phyloP scores from a whole-genome alignment of 2,797 vertebrate species.

The Dermochelys coriacea region DNA sequence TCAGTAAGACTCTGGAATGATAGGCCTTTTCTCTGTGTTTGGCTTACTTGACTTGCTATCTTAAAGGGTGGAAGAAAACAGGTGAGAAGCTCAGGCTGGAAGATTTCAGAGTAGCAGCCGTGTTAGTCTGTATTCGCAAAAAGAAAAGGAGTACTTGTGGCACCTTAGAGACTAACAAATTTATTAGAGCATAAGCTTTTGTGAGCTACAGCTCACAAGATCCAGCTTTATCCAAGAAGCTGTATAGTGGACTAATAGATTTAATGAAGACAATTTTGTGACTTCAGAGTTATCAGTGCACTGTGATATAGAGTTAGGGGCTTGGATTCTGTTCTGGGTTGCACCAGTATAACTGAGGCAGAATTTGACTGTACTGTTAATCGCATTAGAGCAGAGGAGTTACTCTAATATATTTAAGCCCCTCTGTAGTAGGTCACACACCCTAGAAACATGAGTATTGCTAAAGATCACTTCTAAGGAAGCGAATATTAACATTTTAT shows the following conservation, averaged over 20 bases:
- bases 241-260: background rate
- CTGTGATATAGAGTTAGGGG: rapidly evolving
- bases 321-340: background rate
- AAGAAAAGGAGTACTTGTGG: too few species aligned
- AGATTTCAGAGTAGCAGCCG: too few species aligned
- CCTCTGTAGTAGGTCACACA: rapidly evolving
- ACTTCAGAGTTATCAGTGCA: background rate
- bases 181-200: too few species aligned
- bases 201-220: too few species aligned
- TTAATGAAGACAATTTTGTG: rapidly evolving
- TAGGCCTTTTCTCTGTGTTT: background rate
- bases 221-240: rapidly evolving
- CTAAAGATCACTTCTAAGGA: background rate
- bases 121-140: too few species aligned
- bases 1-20: background rate
- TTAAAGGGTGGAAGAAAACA: background rate
- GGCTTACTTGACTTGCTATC: background rate
- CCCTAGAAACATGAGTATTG: rapidly evolving
- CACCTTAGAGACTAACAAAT: too few species aligned
- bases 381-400: background rate
- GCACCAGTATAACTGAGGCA: rapidly evolving
- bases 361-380: rapidly evolving
- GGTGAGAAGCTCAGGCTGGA: background rate
- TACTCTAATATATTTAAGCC: background rate
- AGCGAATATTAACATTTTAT: constrained; percentile 11